Percentiles rank a stretch among this genome's conserved stretches.
These are phyloP conservation scores for Hyppa rectilinea DNA, from an alignment of 2,888 invertebrate genomes.

Conservation along the genomic window DNA sequence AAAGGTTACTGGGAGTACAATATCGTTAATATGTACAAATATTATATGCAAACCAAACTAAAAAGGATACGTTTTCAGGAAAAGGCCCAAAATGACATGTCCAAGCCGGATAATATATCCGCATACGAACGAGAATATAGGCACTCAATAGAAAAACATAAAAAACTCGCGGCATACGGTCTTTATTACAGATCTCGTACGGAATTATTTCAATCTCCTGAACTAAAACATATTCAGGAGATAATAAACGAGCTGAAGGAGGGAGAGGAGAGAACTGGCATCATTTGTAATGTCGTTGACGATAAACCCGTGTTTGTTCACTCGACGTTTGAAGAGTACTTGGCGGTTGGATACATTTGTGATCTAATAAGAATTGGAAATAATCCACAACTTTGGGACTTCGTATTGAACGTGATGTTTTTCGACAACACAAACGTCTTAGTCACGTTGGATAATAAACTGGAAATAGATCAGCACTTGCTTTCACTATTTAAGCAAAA, in stretches of 20 bases:
- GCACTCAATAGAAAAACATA: background rate
- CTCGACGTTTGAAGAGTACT: slow-evolving; percentile 17
- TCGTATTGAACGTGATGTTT: background rate
- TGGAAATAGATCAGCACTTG: background rate
- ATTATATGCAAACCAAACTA: background rate
- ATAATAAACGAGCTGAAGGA: background rate
- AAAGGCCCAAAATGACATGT: slow-evolving; percentile 7
- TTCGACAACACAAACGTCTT: background rate
- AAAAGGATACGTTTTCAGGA: slow-evolving; percentile 4
- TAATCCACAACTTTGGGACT: background rate
- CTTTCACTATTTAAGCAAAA: background rate
- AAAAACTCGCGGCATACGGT: slow-evolving; percentile 20
- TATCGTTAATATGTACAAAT: background rate
- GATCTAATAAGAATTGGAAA: slow-evolving; percentile 3
- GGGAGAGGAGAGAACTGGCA: background rate
- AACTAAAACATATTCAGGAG: too few relatives aligned
- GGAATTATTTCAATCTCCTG: too few relatives aligned
- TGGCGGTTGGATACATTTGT: slow-evolving; percentile 28
- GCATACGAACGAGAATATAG: background rate
- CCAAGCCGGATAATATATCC: slow-evolving; percentile 13
- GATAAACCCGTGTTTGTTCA: slow-evolving; percentile 8
- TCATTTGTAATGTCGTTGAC: background rate
- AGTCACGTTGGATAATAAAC: slow-evolving; percentile 1
- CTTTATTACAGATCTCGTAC: too few relatives aligned
- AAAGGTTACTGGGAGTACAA: background rate